phyloP scores from a whole-genome alignment of 1,140 invertebrate species.

The Conus ventricosus region DNA sequence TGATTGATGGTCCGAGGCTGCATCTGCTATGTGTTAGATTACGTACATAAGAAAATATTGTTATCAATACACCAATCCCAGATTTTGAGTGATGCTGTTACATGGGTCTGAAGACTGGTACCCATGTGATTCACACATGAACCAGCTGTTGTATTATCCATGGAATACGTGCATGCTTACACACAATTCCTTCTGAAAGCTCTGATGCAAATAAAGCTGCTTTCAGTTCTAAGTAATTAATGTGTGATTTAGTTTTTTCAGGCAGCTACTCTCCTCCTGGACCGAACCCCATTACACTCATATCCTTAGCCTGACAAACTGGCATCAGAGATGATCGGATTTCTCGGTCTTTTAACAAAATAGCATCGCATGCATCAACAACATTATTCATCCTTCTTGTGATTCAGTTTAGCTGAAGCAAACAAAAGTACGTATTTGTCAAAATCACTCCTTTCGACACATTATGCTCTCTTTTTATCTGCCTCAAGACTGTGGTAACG shows the following conservation, averaged over 20 bases:
- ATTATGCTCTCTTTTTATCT: too few species aligned
- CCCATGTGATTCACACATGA: background rate
- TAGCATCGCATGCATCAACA: background rate
- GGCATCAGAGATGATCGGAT: background rate
- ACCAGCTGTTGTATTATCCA: background rate
- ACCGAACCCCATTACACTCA: background rate
- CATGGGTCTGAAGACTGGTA: background rate
- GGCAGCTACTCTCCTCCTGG: background rate
- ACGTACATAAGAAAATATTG: background rate
- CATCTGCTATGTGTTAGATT: background rate
- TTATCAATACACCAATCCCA: background rate
- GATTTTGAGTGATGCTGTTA: background rate
- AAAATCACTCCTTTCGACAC: too few species aligned
- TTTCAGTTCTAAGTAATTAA: conserved; percentile 3
- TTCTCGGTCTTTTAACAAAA: background rate
- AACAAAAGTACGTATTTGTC: too few species aligned
- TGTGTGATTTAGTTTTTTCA: background rate
- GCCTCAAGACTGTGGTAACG: too few species aligned
- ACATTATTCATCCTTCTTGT: background rate
- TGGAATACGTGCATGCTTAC: background rate
- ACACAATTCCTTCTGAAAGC: background rate
- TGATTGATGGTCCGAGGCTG: background rate
- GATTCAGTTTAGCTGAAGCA: background rate
- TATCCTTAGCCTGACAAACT: background rate
- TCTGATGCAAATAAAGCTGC: background rate